Percentiles rank a stretch among this genome's conserved stretches.
Evolutionary conservation across 2,888 invertebrate species (phyloP).

Genomic region (Cephus spinipes): DNA sequence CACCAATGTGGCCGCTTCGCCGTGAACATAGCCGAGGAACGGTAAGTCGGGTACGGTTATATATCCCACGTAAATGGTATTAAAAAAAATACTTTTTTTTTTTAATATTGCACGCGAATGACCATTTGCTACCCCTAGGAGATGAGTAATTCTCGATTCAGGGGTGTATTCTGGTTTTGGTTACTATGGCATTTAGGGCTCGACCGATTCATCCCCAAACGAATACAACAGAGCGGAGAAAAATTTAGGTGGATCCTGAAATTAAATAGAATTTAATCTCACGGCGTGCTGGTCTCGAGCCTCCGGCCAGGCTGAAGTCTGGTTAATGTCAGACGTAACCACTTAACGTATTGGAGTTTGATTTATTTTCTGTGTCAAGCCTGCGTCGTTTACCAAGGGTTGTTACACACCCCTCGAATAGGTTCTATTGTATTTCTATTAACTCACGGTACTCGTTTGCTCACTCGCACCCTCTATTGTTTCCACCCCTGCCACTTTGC

Average conservation of each 20-base stretch:
- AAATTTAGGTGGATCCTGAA: conserved; percentile 30
- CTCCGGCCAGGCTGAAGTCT: conserved; percentile 47
- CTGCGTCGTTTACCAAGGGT: conserved; percentile 53
- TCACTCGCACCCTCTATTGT: neutral
- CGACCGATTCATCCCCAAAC: neutral
- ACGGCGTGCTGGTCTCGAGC: conserved; percentile 22
- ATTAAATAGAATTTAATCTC: conserved; percentile 65
- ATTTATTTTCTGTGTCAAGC: conserved; percentile 63
- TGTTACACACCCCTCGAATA: conserved; percentile 45
- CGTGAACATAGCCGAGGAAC: neutral
- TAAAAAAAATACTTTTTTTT: neutral
- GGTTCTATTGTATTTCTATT: conserved; percentile 63
- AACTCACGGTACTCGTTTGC: conserved; percentile 37
- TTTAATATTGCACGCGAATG: neutral
- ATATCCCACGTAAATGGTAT: neutral
- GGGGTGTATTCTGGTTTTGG: neutral
- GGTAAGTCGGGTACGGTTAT: neutral
- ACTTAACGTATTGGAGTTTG: conserved; percentile 67
- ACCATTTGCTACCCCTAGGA: neutral
- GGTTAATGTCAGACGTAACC: conserved; percentile 65
- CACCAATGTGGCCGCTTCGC: neutral
- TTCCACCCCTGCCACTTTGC: neutral
- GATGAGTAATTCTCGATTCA: neutral
- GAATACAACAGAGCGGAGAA: neutral
- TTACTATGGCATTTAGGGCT: neutral